Conservation (phyloP, 2,888 invertebrate species). For the Euspilapteryx auroguttella region DNA sequence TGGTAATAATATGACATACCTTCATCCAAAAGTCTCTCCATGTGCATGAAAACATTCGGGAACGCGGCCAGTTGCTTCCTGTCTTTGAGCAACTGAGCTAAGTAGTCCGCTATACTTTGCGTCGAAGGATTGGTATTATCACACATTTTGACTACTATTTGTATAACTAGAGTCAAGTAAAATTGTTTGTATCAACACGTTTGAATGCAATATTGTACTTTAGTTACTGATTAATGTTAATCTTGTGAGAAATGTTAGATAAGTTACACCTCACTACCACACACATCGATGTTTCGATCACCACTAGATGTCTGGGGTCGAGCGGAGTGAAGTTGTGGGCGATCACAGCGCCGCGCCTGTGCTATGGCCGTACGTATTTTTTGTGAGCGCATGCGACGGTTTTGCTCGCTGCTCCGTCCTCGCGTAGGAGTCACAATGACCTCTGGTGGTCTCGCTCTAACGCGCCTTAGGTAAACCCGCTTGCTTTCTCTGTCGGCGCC, state of each 20-base stretch:
- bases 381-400: constrained; percentile 50
- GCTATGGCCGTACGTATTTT: constrained; percentile 45
- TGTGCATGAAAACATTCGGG: constrained; percentile 99
- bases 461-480: constrained; percentile 15
- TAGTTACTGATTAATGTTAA: constrained; percentile 33
- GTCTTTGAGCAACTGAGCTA: constrained; percentile 99
- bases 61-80: constrained; percentile 99
- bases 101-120: constrained; percentile 98
- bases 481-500: too few species aligned
- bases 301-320: constrained; percentile 56
- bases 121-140: constrained; percentile 71
- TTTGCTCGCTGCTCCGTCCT: constrained; percentile 37
- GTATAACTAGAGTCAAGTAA: constrained; percentile 44
- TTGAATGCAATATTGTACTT: constrained; percentile 45
- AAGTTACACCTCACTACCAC: constrained; percentile 59
- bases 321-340: constrained; percentile 59
- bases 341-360: constrained; percentile 54
- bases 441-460: constrained; percentile 30
- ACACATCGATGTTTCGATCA: constrained; percentile 56
- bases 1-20: too few species aligned
- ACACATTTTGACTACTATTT: constrained; percentile 53
- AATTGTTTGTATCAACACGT: constrained; percentile 43
- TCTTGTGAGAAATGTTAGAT: constrained; percentile 54
- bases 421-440: constrained; percentile 54
- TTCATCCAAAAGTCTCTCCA: constrained; percentile 98